Evolutionary conservation across 2,113 vertebrate genomes (phyloP).

Genomic region (Colaptes auratus): DNA sequence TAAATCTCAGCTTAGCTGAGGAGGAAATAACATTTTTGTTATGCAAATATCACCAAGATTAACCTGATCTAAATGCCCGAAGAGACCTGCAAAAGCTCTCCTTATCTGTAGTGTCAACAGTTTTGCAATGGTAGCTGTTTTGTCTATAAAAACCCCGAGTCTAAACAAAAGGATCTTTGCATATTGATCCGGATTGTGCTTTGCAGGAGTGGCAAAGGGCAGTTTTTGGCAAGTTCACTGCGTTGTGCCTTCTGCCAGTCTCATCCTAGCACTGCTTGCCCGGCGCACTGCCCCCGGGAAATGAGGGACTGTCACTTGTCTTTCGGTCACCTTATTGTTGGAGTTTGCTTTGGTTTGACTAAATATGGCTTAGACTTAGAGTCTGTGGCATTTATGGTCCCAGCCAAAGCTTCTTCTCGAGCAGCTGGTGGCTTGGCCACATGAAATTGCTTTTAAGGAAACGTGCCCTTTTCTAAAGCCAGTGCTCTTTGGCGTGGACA

Average conservation of each 20-base stretch:
- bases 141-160: constrained; percentile 22
- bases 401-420: constrained; percentile 9
- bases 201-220: constrained; percentile 26
- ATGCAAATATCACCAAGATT: constrained; percentile 26
- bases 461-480: constrained; percentile 2
- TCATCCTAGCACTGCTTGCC: background rate
- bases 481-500: background rate
- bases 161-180: constrained; percentile 26
- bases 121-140: background rate
- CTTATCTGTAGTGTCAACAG: background rate
- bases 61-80: background rate
- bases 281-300: constrained; percentile 12
- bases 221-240: constrained; percentile 33
- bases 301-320: background rate
- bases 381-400: background rate
- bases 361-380: constrained; percentile 8
- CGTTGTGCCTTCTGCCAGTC: background rate
- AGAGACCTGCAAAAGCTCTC: background rate
- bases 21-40: background rate
- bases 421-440: background rate
- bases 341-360: background rate
- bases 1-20: background rate
- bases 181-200: constrained; percentile 48
- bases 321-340: constrained; percentile 7
- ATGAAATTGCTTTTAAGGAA: constrained; percentile 10